Evolutionary conservation across 1,140 invertebrate species (phyloP).

Genomic region (Ceratosolen fusciceps): DNA sequence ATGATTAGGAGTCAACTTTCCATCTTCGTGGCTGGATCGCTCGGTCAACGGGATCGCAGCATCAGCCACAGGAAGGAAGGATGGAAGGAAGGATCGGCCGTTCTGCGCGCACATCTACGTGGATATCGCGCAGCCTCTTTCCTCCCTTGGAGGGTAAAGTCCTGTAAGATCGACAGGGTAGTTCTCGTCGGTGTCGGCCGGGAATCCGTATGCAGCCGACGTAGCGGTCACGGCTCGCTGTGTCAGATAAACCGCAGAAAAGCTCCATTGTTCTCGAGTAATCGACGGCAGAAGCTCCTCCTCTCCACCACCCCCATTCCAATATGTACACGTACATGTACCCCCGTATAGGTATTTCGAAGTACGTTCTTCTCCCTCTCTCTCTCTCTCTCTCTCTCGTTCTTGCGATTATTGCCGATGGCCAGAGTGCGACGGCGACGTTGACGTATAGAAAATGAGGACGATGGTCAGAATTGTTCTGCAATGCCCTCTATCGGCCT

Average conservation of each 20-base stretch:
- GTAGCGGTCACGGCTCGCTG: conserved; percentile 13
- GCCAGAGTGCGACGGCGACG: not conserved
- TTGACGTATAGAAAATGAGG: not conserved
- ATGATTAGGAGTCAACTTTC: not conserved
- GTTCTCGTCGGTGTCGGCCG: not conserved
- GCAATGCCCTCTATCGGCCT: conserved; percentile 26
- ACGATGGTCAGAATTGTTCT: conserved; percentile 42
- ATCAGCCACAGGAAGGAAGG: conserved; percentile 23
- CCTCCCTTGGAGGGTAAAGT: not conserved
- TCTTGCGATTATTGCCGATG: not conserved
- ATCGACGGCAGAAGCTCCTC: conserved; percentile 38
- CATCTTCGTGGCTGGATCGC: not conserved
- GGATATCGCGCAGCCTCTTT: not conserved
- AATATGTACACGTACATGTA: no score
- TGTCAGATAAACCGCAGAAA: conserved; percentile 49
- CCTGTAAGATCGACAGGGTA: not conserved
- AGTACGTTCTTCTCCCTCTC: no score
- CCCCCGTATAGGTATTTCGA: no score
- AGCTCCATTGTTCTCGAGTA: conserved; percentile 47
- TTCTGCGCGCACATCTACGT: conserved; percentile 9
- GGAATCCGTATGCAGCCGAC: not conserved
- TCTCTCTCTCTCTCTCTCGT: not conserved
- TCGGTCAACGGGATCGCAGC: not conserved
- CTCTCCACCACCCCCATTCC: not conserved
- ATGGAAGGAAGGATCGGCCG: not conserved